These are phyloP conservation scores for Dasypogon diadema DNA, from an alignment of 2,888 invertebrate species.

Conservation along the genomic window DNA sequence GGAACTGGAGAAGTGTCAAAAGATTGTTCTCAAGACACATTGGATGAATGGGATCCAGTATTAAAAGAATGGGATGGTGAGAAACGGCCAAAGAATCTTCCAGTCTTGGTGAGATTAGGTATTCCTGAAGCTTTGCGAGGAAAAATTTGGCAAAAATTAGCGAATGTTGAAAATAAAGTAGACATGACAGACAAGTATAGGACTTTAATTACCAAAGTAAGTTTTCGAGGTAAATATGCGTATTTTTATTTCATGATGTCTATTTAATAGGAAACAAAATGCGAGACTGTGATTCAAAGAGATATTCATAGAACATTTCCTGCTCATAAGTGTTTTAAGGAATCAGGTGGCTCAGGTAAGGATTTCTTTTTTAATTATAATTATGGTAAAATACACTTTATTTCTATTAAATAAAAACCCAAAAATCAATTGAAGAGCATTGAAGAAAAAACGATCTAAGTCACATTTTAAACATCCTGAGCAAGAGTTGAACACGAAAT, in stretches of 20 bases:
- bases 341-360: conserved; percentile 80
- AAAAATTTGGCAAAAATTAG: conserved; percentile 97
- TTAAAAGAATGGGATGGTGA: conserved; percentile 77
- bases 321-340: conserved; percentile 97
- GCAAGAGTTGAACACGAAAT: too few relatives aligned
- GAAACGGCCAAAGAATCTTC: conserved; percentile 83
- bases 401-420: too few relatives aligned
- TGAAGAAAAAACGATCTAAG: too few relatives aligned
- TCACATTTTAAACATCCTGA: too few relatives aligned
- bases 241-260: too few relatives aligned
- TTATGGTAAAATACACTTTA: too few relatives aligned
- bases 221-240: too few relatives aligned
- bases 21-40: conserved; percentile 92
- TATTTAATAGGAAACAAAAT: conserved; percentile 86
- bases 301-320: conserved; percentile 99
- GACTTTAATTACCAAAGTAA: conserved; percentile 88
- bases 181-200: conserved; percentile 93
- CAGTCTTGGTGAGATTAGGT: conserved; percentile 84
- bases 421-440: too few relatives aligned
- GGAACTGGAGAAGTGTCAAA: conserved; percentile 98
- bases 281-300: conserved; percentile 94
- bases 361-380: background rate
- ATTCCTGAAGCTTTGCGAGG: conserved; percentile 97
- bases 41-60: conserved; percentile 94
- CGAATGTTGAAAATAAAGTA: conserved; percentile 85